Base-by-base conservation (phyloP, 2,888 invertebrate species). In the Hydraecia micacea region DNA sequence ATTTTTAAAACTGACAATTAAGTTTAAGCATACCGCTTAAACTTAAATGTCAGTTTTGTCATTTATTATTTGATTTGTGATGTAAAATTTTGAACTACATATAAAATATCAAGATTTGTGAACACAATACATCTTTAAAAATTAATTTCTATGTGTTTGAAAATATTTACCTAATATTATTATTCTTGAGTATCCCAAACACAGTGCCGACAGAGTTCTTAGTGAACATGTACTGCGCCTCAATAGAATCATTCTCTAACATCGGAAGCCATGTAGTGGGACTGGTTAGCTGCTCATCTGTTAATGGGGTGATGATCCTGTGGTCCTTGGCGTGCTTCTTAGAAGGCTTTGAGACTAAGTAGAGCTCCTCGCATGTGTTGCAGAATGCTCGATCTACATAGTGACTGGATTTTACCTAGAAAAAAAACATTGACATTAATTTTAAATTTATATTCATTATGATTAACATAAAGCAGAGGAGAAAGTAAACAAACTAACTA, bases 221-320 rank as follows among this genome's bases (percentile, higher is more conserved):
- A 3, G 98, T 97, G 94, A 99, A 99, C 88, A 99, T 97, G 93
- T 98, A 99, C 93, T 99, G 99, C 0, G 99, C 99, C 94, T 99
- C 98, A 42, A 97, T 98, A 87, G 98, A 98, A 72, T 98, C 97
- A 94, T 98, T 97, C 68, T 98, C 97, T 25, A 98, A 91, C 0
- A 98, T 97, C 49, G 97, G 97, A 18, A 99, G 93, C 90, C 98
- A 97, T 76, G 97, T 96, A 0, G 98, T 97, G 0, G 98, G 98
- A 87, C 97, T 96, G 5, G 91, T 89, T 39, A 98, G 93, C 83
- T 97, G 96, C 83, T 97, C 95, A 89, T 98, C 97, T 0, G 97
- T 96, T 11, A 98, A 90, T 42, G 96, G 95, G 52, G 93, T 94
- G 18, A 95, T 92, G 0, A 97, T 90, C 42, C 97, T 93, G 81